A percentile compares a stretch with the other conserved stretches of the same genome.
phyloP scores from a whole-genome alignment of 2,888 invertebrate genomes.

The Glaucopsyche alexis region DNA sequence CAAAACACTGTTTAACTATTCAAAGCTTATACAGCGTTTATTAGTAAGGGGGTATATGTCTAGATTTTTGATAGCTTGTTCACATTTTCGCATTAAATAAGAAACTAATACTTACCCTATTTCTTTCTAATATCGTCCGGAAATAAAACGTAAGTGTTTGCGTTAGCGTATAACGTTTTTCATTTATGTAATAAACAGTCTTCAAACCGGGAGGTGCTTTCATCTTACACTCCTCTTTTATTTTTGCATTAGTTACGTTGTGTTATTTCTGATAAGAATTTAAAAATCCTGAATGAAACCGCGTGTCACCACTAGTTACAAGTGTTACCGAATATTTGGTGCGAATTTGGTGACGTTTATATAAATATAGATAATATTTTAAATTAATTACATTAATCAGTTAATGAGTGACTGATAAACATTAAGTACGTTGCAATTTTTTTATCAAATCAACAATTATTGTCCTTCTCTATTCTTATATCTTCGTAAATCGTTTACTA shows the following conservation, averaged over 20 bases:
- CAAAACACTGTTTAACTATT: no score
- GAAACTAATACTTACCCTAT: not conserved
- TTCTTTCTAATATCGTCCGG: not conserved
- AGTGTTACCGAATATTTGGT: not conserved
- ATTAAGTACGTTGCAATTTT: not conserved
- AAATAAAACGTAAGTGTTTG: not conserved
- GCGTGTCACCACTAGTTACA: not conserved
- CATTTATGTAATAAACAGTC: slow-evolving; percentile 1
- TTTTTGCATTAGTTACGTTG: no score
- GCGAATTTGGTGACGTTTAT: not conserved
- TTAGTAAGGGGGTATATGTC: no score
- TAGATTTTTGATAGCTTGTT: no score
- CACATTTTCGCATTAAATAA: no score
- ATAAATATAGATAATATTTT: not conserved
- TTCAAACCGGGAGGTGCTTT: not conserved
- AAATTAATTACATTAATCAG: not conserved
- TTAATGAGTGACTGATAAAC: not conserved
- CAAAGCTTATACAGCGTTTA: no score
- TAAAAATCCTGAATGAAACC: not conserved
- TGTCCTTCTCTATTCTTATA: not conserved
- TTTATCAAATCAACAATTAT: not conserved
- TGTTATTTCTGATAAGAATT: not conserved
- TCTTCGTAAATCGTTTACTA: not conserved
- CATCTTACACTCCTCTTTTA: not conserved
- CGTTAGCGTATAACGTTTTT: not conserved